A percentile compares a stretch with the other conserved stretches of the same genome.
Evolutionary conservation across 2,797 vertebrate genomes (phyloP).

Genomic region (Toxotes lorentzi): DNA sequence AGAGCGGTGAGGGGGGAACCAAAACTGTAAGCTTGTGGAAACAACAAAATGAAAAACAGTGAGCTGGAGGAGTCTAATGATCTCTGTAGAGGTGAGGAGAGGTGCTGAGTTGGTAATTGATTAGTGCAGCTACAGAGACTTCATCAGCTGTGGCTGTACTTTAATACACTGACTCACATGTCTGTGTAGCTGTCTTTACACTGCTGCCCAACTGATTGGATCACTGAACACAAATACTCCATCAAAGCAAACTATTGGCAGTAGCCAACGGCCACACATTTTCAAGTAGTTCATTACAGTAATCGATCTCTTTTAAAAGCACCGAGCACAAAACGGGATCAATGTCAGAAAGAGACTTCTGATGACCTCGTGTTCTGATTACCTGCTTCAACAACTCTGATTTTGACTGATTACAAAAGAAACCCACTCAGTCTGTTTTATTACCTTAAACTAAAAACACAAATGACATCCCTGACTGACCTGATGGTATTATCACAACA

Average conservation of each 20-base stretch:
- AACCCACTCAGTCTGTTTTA: not conserved
- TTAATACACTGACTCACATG: slow-evolving; percentile 10
- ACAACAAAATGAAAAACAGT: not conserved
- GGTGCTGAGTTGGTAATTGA: slow-evolving; percentile 14
- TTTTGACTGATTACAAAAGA: not conserved
- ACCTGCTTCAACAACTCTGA: not conserved
- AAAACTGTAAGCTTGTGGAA: not conserved
- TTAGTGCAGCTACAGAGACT: not conserved
- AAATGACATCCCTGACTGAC: not conserved
- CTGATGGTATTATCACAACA: not conserved
- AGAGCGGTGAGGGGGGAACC: not conserved
- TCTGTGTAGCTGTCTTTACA: slow-evolving; percentile 25
- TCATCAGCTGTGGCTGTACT: slow-evolving; percentile 16
- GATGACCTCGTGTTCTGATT: not conserved
- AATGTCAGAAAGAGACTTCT: slow-evolving; percentile 19
- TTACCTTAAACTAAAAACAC: not conserved
- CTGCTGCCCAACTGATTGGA: slow-evolving; percentile 24
- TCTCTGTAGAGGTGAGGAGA: not conserved
- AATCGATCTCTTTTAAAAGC: slow-evolving; percentile 35
- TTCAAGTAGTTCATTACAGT: slow-evolving; percentile 34
- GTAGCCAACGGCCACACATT: slow-evolving; percentile 33
- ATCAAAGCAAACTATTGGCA: slow-evolving; percentile 31
- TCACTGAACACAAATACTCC: slow-evolving; percentile 42
- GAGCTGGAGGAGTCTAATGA: slow-evolving; percentile 1
- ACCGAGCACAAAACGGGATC: slow-evolving; percentile 9